Conservation (phyloP, 1,140 invertebrate species). For the Cherax destructor region DNA sequence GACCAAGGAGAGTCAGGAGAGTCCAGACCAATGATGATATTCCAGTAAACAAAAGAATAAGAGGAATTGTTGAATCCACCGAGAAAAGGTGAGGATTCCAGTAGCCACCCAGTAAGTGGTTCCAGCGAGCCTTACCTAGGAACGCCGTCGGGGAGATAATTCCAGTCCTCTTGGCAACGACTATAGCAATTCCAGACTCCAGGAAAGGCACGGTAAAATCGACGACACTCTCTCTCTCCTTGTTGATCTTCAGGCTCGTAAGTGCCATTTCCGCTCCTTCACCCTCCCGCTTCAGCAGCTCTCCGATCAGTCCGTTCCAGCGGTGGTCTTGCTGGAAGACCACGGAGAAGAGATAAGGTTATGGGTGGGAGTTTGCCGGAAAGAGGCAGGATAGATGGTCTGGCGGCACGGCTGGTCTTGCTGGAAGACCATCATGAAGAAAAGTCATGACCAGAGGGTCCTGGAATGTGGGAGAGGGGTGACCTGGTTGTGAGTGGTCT, state of each 20-base stretch:
- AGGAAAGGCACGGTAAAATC: slow-evolving; percentile 96
- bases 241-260: slow-evolving; percentile 98
- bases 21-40: no score
- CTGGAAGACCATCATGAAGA: no score
- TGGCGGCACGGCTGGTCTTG: neutral
- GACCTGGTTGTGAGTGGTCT: no score
- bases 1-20: no score
- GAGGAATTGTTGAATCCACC: no score
- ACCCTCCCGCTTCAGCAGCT: slow-evolving; percentile 84
- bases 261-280: slow-evolving; percentile 93
- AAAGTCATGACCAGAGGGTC: no score
- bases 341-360: no score
- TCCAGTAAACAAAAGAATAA: no score
- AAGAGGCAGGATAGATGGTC: neutral
- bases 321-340: slow-evolving; percentile 83
- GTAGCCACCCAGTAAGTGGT: neutral
- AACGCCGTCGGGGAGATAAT: slow-evolving; percentile 56
- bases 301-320: slow-evolving; percentile 95
- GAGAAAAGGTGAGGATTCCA: neutral
- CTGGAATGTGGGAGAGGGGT: no score
- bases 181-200: slow-evolving; percentile 98
- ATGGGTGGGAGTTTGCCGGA: no score
- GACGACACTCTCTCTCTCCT: slow-evolving; percentile 86
- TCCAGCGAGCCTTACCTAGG: slow-evolving; percentile 18
- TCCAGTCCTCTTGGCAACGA: slow-evolving; percentile 80